Conservation (phyloP, 1,140 invertebrate genomes). For the Lamellibrachia luymesi region DNA sequence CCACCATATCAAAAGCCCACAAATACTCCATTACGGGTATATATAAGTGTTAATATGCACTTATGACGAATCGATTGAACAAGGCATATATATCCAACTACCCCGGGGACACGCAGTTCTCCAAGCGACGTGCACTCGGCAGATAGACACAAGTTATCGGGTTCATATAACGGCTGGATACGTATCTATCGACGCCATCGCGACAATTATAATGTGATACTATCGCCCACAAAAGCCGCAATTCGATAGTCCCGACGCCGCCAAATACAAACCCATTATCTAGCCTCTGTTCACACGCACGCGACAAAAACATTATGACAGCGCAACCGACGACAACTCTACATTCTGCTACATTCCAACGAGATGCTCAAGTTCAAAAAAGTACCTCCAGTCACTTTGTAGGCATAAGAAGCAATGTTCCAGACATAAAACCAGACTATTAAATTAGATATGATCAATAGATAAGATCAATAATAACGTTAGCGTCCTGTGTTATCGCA, state of each 20-base stretch:
- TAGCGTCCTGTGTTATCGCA: neutral
- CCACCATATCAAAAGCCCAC: neutral
- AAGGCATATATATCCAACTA: neutral
- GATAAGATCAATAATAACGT: neutral
- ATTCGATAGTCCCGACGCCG: neutral
- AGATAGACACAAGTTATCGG: neutral
- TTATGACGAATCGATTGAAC: neutral
- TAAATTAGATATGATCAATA: too few species aligned
- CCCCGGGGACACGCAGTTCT: neutral
- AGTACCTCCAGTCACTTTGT: too few species aligned
- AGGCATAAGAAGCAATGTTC: too few species aligned
- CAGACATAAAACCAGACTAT: too few species aligned
- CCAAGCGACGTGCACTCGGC: neutral
- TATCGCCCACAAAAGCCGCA: neutral
- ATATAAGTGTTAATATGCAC: neutral
- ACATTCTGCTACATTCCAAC: neutral
- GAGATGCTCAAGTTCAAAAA: neutral
- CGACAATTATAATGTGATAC: neutral
- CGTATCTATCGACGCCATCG: neutral
- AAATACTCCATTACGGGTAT: neutral
- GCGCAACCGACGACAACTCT: neutral
- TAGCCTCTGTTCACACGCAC: neutral
- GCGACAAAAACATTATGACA: neutral
- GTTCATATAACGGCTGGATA: neutral
- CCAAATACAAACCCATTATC: neutral